These are phyloP conservation scores for Noctua fimbriata DNA, from an alignment of 2,888 invertebrate species.

Conservation along the genomic window DNA sequence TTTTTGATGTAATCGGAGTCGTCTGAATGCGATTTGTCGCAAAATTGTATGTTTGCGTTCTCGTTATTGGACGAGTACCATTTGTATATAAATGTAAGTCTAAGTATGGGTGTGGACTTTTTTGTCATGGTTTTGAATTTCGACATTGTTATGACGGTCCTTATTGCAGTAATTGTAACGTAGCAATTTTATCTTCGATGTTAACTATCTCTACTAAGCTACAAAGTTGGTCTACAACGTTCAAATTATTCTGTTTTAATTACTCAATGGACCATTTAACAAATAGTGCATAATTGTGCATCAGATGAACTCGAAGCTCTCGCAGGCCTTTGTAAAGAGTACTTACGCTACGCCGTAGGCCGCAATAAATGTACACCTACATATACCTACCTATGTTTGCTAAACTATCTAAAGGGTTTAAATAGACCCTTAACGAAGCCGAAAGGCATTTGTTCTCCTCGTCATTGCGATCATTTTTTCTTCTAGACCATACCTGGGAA, in stretches of 20 bases:
- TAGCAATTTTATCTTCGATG: background rate
- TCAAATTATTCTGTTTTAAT: background rate
- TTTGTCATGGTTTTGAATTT: constrained; percentile 13
- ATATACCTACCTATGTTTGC: too few species aligned
- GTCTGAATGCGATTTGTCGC: constrained; percentile 5
- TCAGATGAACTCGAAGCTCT: background rate
- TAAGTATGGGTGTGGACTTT: background rate
- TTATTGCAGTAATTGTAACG: background rate
- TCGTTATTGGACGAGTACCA: background rate
- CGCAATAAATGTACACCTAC: background rate
- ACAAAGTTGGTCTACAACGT: background rate
- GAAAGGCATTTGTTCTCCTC: too few species aligned
- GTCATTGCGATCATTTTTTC: too few species aligned
- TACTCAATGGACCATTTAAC: background rate
- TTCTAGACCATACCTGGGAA: too few species aligned
- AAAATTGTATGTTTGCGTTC: constrained; percentile 11
- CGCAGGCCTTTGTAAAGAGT: background rate
- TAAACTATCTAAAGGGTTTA: background rate
- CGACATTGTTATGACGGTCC: background rate
- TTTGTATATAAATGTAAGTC: background rate
- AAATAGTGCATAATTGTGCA: background rate
- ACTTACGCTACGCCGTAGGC: constrained; percentile 8
- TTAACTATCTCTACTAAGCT: too few species aligned
- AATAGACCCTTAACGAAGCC: too few species aligned
- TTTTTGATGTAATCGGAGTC: constrained; percentile 30